Evolutionary conservation across 2,113 vertebrate species (phyloP).

Genomic region (Garra rufa): DNA sequence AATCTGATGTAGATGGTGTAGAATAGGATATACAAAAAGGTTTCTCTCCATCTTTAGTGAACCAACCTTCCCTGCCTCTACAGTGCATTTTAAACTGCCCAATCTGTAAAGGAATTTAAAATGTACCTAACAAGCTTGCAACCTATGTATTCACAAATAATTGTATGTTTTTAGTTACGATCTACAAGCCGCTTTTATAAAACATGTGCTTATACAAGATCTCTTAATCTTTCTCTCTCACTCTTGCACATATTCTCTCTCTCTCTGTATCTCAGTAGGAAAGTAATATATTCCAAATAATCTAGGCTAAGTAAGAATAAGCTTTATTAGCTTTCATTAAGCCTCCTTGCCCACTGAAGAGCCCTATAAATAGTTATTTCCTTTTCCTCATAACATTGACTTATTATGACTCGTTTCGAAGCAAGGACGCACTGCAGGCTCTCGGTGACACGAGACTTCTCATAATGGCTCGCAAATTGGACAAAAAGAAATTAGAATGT

Average conservation of each 20-base stretch:
- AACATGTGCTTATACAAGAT: slow-evolving; percentile 11
- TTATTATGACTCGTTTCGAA: slow-evolving; percentile 49
- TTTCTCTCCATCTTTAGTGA: not conserved
- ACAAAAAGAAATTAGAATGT: not conserved
- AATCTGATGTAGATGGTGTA: not conserved
- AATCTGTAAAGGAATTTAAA: not conserved
- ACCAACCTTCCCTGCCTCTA: not conserved
- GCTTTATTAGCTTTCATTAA: slow-evolving; percentile 49
- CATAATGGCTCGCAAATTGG: slow-evolving; percentile 3
- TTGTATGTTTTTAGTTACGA: not conserved
- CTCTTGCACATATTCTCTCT: not conserved
- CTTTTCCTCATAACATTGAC: slow-evolving; percentile 53
- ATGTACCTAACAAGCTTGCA: not conserved
- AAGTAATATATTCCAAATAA: slow-evolving; percentile 44
- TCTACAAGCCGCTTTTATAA: not conserved
- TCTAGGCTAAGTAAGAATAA: slow-evolving; percentile 43
- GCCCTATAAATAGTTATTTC: slow-evolving; percentile 52
- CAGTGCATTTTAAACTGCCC: no score
- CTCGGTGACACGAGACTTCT: slow-evolving; percentile 30
- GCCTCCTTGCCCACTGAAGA: slow-evolving; percentile 28
- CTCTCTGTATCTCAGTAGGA: not conserved
- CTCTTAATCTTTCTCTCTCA: not conserved
- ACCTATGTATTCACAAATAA: not conserved
- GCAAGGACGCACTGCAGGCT: slow-evolving; percentile 44
- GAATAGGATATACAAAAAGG: not conserved